Evolutionary conservation across 2,888 invertebrate genomes (phyloP), one percentile per base, ranked within the genome.

Genomic region (Pseudococcus jackbeardsleyi): DNA sequence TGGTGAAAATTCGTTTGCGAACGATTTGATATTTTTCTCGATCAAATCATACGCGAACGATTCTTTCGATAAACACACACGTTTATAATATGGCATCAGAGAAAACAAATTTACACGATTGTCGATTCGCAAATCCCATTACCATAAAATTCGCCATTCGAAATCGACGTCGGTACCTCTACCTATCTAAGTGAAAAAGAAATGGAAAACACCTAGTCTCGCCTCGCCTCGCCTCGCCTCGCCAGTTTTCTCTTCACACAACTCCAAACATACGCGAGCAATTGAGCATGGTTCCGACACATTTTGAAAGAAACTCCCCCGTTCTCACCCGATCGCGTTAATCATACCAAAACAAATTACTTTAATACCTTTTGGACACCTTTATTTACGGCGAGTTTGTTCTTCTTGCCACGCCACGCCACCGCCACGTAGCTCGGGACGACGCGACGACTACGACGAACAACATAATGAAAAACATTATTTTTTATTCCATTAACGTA

Each of bases 401-500:
- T 68, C 68, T 68, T 68, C 26, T 64, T 64, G 48, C 54, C n/a
- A n/a, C n/a, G n/a, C n/a, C n/a, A n/a, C n/a, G n/a, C n/a, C n/a
- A n/a, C n/a, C n/a, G n/a, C n/a, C n/a, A n/a, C 54, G n/a, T 7
- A n/a, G n/a, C 54, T 54, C 15, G 54, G n/a, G 54, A 54, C 12
- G 54, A 15, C 48, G 11, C 54, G 54, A 54, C 50, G 54, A 9
- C 68, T 26, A 68, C 11, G 68, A 68, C 68, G 26, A 68, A 68
- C 19, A 68, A 26, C 68, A 22, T 68, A 68, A 68, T 68, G 68
- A 68, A 68, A 68, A 68, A 68, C 68, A 68, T 68, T 68, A 26
- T 26, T 68, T 68, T 68, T 68, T 68, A 68, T 68, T 68, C 68
- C 68, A 68, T 68, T 68, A 68, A 68, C 26, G 68, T 68, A 68